Evolutionary conservation across 2,888 invertebrate species (phyloP).

Genomic region (Nymphalis polychloros): DNA sequence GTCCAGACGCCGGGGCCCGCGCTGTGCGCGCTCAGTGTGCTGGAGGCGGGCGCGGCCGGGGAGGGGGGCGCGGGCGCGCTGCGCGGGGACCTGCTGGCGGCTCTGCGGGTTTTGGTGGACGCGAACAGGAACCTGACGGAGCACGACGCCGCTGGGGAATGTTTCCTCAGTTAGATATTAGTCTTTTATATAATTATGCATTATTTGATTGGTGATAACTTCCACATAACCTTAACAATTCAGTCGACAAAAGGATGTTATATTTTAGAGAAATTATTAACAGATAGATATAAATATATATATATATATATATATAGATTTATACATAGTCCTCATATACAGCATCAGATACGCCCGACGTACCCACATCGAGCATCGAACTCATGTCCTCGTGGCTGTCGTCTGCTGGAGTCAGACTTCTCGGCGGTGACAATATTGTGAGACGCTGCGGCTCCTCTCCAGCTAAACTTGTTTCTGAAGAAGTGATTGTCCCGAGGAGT

Average conservation of each 20-base stretch:
- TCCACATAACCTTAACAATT: too few relatives aligned
- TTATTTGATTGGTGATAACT: not conserved
- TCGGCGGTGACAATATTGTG: conserved; percentile 36
- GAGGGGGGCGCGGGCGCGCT: conserved; percentile 58
- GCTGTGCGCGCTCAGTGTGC: conserved; percentile 64
- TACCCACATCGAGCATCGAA: conserved; percentile 49
- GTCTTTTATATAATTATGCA: not conserved
- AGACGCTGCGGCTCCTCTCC: conserved; percentile 46
- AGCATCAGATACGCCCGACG: conserved; percentile 53
- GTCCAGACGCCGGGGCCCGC: conserved; percentile 64
- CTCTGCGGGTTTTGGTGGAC: conserved; percentile 56
- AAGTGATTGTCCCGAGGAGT: conserved; percentile 51
- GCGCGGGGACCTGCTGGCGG: conserved; percentile 43
- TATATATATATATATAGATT: too few relatives aligned
- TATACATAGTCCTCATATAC: conserved; percentile 2
- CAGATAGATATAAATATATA: too few relatives aligned
- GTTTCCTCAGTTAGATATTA: conserved; percentile 59
- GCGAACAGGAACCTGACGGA: conserved; percentile 66
- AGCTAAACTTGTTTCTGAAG: conserved; percentile 49
- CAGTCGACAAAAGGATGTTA: too few relatives aligned
- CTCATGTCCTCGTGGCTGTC: conserved; percentile 58
- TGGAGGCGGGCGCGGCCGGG: conserved; percentile 54
- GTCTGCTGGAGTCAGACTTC: conserved; percentile 54
- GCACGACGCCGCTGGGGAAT: conserved; percentile 66
- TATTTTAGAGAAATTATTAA: too few relatives aligned